Percentiles rank a stretch among this genome's conserved stretches.
These are phyloP conservation scores for Aphaenogaster rudis DNA, from an alignment of 1,140 invertebrate species.

Conservation along the genomic window DNA sequence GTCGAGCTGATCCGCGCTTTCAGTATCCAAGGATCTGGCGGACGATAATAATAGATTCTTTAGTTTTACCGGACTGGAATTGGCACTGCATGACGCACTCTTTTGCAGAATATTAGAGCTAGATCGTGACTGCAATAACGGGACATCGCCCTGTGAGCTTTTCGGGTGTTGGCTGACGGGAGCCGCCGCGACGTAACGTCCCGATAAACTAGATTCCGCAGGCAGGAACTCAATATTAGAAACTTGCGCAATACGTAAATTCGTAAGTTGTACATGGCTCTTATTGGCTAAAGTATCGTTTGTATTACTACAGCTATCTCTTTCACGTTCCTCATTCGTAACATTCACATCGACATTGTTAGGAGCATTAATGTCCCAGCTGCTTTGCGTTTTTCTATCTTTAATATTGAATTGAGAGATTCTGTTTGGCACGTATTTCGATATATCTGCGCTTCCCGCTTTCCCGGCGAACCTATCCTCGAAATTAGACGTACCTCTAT, in stretches of 20 bases:
- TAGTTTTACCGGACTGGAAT: conserved; percentile 76
- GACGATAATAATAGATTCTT: conserved; percentile 57
- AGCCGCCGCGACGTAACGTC: not conserved
- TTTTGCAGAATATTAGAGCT: conserved; percentile 52
- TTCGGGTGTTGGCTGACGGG: not conserved
- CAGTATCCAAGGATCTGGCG: conserved; percentile 62
- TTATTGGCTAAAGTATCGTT: conserved; percentile 38
- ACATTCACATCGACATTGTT: conserved; percentile 16
- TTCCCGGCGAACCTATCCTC: conserved; percentile 16
- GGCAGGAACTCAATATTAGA: conserved; percentile 42
- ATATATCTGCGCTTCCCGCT: not conserved
- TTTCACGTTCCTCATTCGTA: not conserved
- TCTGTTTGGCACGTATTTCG: conserved; percentile 70
- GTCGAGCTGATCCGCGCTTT: conserved; percentile 37
- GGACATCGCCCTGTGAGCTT: not conserved
- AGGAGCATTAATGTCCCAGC: conserved; percentile 39
- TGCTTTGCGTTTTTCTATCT: conserved; percentile 60
- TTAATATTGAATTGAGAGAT: conserved; percentile 60
- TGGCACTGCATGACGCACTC: conserved; percentile 46
- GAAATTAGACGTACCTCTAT: conserved; percentile 75
- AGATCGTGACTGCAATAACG: not conserved
- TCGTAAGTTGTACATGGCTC: conserved; percentile 20
- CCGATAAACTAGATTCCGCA: not conserved
- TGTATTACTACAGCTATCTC: not conserved
- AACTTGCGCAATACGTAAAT: conserved; percentile 13